phyloP scores from a whole-genome alignment of 2,113 vertebrate species.

The Stictonetta naevosa region DNA sequence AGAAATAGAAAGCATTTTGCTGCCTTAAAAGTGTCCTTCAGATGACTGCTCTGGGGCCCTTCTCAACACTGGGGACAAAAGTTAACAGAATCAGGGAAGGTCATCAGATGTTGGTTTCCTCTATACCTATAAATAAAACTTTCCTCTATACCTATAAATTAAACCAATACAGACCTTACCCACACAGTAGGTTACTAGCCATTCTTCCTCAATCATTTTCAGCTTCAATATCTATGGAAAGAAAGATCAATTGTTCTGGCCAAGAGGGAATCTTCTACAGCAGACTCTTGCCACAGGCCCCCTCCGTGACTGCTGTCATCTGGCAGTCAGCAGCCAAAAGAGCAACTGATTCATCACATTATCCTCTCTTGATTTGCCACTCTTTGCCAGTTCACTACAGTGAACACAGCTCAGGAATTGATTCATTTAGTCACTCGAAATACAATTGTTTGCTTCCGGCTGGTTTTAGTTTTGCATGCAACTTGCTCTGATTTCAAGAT shows the following conservation, averaged over 20 bases:
- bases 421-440: background rate
- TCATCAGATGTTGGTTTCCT: background rate
- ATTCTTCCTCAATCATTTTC: background rate
- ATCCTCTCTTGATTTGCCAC: background rate
- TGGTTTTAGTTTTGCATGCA: background rate
- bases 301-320: background rate
- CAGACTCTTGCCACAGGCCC: background rate
- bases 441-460: background rate
- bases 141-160: background rate
- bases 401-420: background rate
- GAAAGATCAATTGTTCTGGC: background rate
- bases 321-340: conserved; percentile 6
- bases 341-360: background rate
- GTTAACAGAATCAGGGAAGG: background rate
- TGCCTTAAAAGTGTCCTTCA: background rate
- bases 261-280: background rate
- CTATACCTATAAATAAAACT: background rate
- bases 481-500: background rate
- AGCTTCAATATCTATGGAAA: background rate
- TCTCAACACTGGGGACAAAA: background rate
- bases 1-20: background rate
- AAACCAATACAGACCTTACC: background rate
- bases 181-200: background rate
- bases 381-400: background rate
- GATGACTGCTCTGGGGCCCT: background rate